Evolutionary conservation across 2,797 vertebrate species (phyloP).

Genomic region (Cyclura pinguis): DNA sequence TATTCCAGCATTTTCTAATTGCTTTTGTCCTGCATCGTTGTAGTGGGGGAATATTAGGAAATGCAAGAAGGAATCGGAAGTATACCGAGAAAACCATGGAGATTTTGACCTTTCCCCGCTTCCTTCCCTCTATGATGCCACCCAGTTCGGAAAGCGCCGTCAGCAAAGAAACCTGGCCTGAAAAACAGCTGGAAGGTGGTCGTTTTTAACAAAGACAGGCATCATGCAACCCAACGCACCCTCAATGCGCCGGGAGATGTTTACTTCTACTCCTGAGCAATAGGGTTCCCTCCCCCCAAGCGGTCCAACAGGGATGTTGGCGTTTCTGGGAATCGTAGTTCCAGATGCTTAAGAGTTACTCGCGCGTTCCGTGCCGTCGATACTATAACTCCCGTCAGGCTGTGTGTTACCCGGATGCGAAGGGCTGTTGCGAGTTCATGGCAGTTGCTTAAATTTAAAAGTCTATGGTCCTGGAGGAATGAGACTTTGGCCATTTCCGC

Average conservation of each 20-base stretch:
- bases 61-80: not conserved
- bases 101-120: not conserved
- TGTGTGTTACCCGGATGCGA: not conserved
- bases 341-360: not conserved
- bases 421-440: no score
- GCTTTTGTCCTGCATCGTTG: no score
- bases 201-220: not conserved
- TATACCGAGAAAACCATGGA: not conserved
- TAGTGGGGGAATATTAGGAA: not conserved
- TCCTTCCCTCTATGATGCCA: not conserved
- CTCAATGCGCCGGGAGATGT: no score
- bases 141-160: slow-evolving; percentile 12
- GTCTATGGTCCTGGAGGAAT: not conserved
- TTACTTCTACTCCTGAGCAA: not conserved
- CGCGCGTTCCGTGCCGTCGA: no score
- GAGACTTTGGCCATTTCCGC: no score
- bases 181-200: not conserved
- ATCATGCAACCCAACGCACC: no score
- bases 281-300: not conserved
- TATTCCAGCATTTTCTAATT: not conserved
- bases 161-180: not conserved
- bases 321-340: not conserved
- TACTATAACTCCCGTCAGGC: not conserved
- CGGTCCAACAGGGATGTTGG: not conserved
- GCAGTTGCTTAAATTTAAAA: no score